Evolutionary conservation across 30 jellyfish, hydroid and myxozoan species (phyloP).

Genomic region (Hydractinia echinata): DNA sequence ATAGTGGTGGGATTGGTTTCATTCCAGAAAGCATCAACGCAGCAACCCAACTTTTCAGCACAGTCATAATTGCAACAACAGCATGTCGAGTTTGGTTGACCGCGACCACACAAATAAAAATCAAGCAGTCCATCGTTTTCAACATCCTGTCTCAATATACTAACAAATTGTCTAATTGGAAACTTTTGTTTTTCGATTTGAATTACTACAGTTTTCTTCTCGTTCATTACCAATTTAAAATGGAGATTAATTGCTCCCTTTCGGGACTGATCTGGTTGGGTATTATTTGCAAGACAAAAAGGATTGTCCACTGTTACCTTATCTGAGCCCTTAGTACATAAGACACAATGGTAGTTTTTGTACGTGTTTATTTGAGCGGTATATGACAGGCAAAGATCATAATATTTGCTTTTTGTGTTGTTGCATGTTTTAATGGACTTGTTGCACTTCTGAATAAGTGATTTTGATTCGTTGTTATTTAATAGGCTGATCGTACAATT

Average conservation of each 20-base stretch:
- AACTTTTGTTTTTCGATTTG: not conserved
- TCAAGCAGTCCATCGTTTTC: not conserved
- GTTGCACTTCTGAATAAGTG: too few species aligned
- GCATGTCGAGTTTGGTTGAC: not conserved
- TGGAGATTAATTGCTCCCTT: not conserved
- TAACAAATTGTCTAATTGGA: conserved; percentile 1
- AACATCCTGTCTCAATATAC: not conserved
- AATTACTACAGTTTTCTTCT: not conserved
- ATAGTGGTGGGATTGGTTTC: not conserved
- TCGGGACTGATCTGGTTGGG: too few species aligned
- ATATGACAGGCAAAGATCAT: too few species aligned
- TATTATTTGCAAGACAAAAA: too few species aligned
- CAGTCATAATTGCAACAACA: not conserved
- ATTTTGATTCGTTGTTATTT: too few species aligned
- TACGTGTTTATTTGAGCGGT: too few species aligned
- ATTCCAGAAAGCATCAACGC: not conserved
- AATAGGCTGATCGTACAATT: too few species aligned
- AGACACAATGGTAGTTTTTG: too few species aligned
- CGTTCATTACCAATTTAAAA: not conserved
- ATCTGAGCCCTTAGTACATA: too few species aligned
- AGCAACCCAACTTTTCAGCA: not conserved
- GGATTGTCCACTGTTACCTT: too few species aligned
- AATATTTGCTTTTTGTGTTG: too few species aligned
- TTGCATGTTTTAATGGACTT: too few species aligned
- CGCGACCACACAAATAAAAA: not conserved